Evolutionary conservation across 2,113 vertebrate species (phyloP).

Genomic region (Dryoscopus gambensis): DNA sequence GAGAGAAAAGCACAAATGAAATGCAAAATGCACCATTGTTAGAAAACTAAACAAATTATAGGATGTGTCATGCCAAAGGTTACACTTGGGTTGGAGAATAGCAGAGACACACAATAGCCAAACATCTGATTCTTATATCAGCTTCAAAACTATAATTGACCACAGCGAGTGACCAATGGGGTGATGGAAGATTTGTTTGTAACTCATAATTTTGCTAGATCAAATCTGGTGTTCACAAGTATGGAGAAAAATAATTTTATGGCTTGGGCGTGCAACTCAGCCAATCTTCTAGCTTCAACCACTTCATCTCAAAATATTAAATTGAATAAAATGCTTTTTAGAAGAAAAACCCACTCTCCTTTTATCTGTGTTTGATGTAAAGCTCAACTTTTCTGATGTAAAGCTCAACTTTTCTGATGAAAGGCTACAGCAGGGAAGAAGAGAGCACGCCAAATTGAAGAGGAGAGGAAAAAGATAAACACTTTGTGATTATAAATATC

Average conservation of each 20-base stretch:
- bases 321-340: neutral
- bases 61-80: neutral
- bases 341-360: neutral
- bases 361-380: neutral
- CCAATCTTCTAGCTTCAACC: neutral
- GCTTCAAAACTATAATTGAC: conserved; percentile 9
- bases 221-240: neutral
- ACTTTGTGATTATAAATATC: neutral
- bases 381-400: neutral
- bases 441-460: neutral
- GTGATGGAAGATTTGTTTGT: neutral
- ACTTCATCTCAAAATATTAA: neutral
- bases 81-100: neutral
- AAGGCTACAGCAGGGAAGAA: neutral
- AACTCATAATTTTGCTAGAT: neutral
- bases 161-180: neutral
- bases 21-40: neutral
- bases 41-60: conserved; percentile 5
- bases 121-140: neutral
- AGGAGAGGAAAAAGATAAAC: neutral
- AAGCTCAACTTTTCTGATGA: neutral
- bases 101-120: neutral
- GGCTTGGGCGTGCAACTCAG: neutral
- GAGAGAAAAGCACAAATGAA: neutral
- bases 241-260: neutral